Conservation (phyloP, 2,113 vertebrate species). For the Triplophysa siluroides region DNA sequence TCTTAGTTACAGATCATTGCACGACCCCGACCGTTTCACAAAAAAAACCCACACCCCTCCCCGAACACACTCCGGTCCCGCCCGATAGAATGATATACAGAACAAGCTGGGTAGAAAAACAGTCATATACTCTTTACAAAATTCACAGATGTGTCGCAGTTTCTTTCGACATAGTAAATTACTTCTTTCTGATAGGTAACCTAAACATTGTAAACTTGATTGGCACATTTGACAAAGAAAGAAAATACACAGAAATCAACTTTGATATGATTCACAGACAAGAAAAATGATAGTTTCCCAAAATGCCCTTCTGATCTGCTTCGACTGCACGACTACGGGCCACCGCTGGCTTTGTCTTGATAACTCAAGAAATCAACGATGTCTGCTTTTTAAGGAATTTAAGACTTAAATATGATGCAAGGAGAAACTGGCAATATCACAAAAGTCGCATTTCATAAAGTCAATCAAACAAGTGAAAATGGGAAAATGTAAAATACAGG, state of each 20-base stretch:
- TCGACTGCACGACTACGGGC: background rate
- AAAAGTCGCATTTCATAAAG: background rate
- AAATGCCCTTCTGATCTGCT: slow-evolving; percentile 45
- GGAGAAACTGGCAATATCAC: slow-evolving; percentile 4
- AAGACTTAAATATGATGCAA: background rate
- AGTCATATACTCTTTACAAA: slow-evolving; percentile 76
- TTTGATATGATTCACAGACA: background rate
- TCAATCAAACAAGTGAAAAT: slow-evolving; percentile 12
- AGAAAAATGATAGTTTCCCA: slow-evolving; percentile 15
- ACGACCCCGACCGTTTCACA: slow-evolving; percentile 65
- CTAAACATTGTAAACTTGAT: slow-evolving; percentile 62
- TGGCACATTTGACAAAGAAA: background rate
- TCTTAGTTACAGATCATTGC: slow-evolving; percentile 76
- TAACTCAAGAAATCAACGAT: background rate
- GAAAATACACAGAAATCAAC: background rate
- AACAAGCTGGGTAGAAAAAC: slow-evolving; percentile 76
- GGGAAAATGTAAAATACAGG: background rate
- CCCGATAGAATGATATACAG: slow-evolving; percentile 63
- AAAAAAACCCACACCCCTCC: slow-evolving; percentile 40
- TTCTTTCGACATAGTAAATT: slow-evolving; percentile 52
- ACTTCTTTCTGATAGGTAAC: slow-evolving; percentile 56
- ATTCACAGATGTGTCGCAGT: slow-evolving; percentile 73
- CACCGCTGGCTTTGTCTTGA: background rate
- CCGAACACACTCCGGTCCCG: background rate
- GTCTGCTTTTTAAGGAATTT: background rate